Percentiles rank a stretch among this genome's conserved stretches.
Evolutionary conservation across 2,797 vertebrate species (phyloP).

Genomic region (Sandelia bainsii): DNA sequence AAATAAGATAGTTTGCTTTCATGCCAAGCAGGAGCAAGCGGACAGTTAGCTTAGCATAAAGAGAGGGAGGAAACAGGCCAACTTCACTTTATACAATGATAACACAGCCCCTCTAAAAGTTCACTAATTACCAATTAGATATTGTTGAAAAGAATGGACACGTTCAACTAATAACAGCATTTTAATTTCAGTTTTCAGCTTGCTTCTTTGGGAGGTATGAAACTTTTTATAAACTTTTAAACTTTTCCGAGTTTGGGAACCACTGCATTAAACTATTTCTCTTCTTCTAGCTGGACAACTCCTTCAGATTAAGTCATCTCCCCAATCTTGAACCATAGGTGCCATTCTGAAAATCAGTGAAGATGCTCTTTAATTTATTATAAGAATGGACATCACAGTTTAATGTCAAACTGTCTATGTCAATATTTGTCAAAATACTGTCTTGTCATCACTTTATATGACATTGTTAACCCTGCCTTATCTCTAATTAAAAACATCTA

Average conservation of each 20-base stretch:
- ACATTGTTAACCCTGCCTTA: constrained; percentile 3
- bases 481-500: constrained; percentile 23
- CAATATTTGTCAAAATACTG: background rate
- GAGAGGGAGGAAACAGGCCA: background rate
- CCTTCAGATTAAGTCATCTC: too few species aligned
- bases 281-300: too few species aligned
- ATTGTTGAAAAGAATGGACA: background rate
- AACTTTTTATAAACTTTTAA: too few species aligned
- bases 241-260: too few species aligned
- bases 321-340: too few species aligned
- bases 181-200: too few species aligned
- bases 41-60: background rate
- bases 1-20: background rate
- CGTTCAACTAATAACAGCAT: too few species aligned
- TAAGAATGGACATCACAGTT: background rate
- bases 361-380: background rate
- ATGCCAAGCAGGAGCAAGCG: background rate
- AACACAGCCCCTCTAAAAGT: background rate
- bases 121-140: background rate
- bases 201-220: too few species aligned
- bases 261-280: too few species aligned
- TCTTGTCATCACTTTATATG: constrained; percentile 2
- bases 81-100: background rate
- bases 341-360: too few species aligned
- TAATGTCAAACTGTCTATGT: background rate